A percentile compares a stretch with the other conserved stretches of the same genome.
Conservation (phyloP, 1,140 invertebrate species). For the Hyles euphorbiae region DNA sequence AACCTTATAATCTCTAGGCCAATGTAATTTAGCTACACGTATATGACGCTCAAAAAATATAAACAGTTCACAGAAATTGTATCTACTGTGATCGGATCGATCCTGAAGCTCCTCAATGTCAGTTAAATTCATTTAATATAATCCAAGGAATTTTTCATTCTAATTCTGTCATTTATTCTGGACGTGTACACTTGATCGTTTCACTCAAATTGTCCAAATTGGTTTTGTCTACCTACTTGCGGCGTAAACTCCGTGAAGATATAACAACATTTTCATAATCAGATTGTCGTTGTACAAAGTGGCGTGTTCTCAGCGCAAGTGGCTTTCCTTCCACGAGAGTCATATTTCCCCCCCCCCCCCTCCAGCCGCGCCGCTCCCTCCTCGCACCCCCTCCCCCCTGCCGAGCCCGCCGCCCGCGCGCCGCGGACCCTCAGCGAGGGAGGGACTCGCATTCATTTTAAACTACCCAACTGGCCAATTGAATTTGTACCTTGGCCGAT, state of each 20-base stretch:
- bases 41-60: too few relatives aligned
- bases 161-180: too few relatives aligned
- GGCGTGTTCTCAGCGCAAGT: conserved; percentile 41
- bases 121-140: too few relatives aligned
- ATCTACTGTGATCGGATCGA: too few relatives aligned
- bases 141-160: too few relatives aligned
- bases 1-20: too few relatives aligned
- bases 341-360: conserved; percentile 16
- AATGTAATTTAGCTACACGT: too few relatives aligned
- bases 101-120: too few relatives aligned
- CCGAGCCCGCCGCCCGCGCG: too few relatives aligned
- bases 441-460: conserved; percentile 25
- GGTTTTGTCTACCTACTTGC: not conserved
- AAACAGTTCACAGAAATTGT: too few relatives aligned
- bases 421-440: conserved; percentile 8
- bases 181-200: too few relatives aligned
- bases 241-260: conserved; percentile 1
- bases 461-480: not conserved
- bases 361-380: not conserved
- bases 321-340: conserved; percentile 38
- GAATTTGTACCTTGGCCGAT: conserved; percentile 18
- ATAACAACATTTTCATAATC: conserved; percentile 8
- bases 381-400: too few relatives aligned
- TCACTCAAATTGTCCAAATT: not conserved
- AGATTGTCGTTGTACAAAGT: conserved; percentile 30